Evolutionary conservation across 1,140 invertebrate species (phyloP).

Genomic region (Heliconius nattereri): DNA sequence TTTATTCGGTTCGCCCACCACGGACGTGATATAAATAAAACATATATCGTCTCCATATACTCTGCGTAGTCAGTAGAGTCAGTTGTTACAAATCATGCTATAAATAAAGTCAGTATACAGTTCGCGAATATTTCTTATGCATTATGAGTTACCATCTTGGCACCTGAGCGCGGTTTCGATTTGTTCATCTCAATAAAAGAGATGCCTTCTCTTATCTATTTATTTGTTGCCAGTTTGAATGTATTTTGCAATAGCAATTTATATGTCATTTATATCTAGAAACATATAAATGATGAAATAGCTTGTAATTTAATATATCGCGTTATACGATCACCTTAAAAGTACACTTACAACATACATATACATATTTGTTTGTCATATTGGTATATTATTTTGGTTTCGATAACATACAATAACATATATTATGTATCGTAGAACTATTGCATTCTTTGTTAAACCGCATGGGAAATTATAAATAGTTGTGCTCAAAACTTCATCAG

Average conservation of each 20-base stretch:
- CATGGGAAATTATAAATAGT: no score
- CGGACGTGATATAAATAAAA: slow-evolving; percentile 10
- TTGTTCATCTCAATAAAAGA: slow-evolving; percentile 1
- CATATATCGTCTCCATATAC: slow-evolving; percentile 1
- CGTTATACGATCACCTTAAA: no score
- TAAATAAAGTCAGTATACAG: slow-evolving; percentile 17
- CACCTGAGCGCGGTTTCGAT: slow-evolving; percentile 10
- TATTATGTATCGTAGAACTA: no score
- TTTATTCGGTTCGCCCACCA: not conserved
- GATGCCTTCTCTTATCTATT: not conserved
- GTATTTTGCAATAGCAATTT: not conserved
- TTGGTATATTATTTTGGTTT: no score
- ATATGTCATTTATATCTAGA: not conserved
- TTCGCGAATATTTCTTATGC: slow-evolving; percentile 26
- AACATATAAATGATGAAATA: not conserved
- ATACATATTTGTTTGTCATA: no score
- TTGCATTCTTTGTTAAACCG: no score
- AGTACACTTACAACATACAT: no score
- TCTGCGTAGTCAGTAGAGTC: not conserved
- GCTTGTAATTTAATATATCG: no score
- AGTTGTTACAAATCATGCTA: slow-evolving; percentile 9
- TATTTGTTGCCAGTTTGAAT: not conserved
- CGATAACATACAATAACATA: no score
- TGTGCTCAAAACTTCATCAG: no score
- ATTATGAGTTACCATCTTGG: slow-evolving; percentile 25